Evolutionary conservation across 2,888 invertebrate species (phyloP), one percentile per base, ranked within the genome.

Genomic region (Spisula subtruncata): DNA sequence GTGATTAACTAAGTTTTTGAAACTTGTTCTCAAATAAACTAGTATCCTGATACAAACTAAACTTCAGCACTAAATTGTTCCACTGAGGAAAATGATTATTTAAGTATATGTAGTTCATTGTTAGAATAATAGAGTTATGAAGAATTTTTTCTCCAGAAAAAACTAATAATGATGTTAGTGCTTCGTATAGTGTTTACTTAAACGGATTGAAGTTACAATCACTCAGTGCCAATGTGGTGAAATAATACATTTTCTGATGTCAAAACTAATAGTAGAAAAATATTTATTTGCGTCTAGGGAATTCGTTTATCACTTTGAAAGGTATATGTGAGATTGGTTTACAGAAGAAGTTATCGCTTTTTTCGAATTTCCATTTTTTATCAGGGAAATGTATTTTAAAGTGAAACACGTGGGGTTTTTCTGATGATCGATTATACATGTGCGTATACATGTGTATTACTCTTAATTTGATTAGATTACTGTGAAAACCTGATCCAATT

Each of bases 221-320:
- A 25, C 0, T 66, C 60, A 66, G 25, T 12, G 10, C 60, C 60
- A 25, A 25, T 10, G 60, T 66, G 60, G n/a, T 66, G 56, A 56
- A 56, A 56, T n/a, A 56, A 56, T 56, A 18, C 56, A 56, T 56
- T 56, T 66, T 66, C 60, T 66, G n/a, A 66, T 66, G 25, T 66
- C n/a, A 25, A 25, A 10, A n/a, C 60, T 66, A 25, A 66, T 66
- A 25, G 25, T 25, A 66, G 25, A 66, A 66, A n/a, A 25, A 66
- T n/a, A 66, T n/a, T 66, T 66, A 66, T 66, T 12, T 66, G 25
- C 60, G 60, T 66, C 25, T 10, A 25, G 60, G 60, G 60, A 25
- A 25, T 25, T 66, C 25, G 25, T n/a, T 25, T 10, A 66, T 66
- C 25, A 66, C 60, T 25, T 66, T 66, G 25, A 66, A 66, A n/a